These are phyloP conservation scores for Ginglymostoma cirratum DNA, from an alignment of 2,113 vertebrate species.

Conservation along the genomic window DNA sequence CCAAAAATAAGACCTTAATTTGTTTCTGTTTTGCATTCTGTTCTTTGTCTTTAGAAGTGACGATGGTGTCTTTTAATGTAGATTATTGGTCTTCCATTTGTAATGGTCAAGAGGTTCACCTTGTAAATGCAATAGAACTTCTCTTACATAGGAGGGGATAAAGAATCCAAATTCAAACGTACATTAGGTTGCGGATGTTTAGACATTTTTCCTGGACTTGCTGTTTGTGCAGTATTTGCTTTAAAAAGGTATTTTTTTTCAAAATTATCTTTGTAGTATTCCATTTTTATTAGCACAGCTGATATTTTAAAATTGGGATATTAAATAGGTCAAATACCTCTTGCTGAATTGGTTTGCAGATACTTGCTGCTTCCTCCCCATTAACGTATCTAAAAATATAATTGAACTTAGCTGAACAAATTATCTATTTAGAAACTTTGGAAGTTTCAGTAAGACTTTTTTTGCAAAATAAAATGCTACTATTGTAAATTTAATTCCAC, in stretches of 20 bases:
- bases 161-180: background rate
- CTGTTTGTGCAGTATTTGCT: background rate
- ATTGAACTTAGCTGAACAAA: background rate
- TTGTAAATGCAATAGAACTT: background rate
- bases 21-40: background rate
- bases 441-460: background rate
- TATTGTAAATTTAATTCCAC: background rate
- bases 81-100: background rate
- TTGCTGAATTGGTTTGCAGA: background rate
- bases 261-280: too few relatives aligned
- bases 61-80: background rate
- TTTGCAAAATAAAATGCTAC: background rate
- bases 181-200: background rate
- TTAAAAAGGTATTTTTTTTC: background rate
- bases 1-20: background rate
- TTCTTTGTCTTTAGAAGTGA: background rate
- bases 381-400: background rate
- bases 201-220: background rate
- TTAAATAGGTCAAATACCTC: background rate
- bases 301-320: background rate
- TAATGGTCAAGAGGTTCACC: background rate
- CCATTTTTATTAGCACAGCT: background rate
- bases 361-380: background rate
- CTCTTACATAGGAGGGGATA: background rate
- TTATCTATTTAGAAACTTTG: background rate